Evolutionary conservation across 2,888 invertebrate genomes (phyloP).

Genomic region (Oxyteleia sp.): DNA sequence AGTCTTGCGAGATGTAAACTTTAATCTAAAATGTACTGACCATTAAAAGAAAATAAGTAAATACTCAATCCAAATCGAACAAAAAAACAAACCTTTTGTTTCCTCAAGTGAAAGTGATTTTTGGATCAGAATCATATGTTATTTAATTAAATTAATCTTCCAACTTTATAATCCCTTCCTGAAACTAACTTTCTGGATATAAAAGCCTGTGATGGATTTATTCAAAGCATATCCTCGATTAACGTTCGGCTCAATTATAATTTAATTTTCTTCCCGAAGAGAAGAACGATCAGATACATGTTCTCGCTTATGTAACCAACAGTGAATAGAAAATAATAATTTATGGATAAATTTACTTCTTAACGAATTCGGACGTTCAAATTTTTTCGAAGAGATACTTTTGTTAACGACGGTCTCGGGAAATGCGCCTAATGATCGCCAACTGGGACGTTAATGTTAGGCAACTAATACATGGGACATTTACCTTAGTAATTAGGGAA

Average conservation of each 20-base stretch:
- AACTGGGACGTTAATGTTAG: neutral
- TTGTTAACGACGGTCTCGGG: neutral
- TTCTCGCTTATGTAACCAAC: neutral
- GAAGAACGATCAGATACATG: conserved; percentile 31
- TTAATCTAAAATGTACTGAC: too few relatives aligned
- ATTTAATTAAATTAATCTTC: conserved; percentile 24
- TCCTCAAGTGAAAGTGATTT: conserved; percentile 20
- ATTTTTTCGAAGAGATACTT: neutral
- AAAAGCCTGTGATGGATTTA: conserved; percentile 1
- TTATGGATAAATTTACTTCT: conserved; percentile 13
- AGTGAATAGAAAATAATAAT: conserved; percentile 19
- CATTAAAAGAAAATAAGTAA: too few relatives aligned
- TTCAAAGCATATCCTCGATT: conserved; percentile 25
- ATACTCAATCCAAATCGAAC: too few relatives aligned
- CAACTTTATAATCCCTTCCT: conserved; percentile 13
- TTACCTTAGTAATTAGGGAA: conserved; percentile 34
- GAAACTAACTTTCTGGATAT: conserved; percentile 12
- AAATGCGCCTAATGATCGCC: neutral
- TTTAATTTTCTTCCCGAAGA: conserved; percentile 23
- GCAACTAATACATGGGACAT: conserved; percentile 31
- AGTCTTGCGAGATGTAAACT: too few relatives aligned
- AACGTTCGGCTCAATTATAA: conserved; percentile 31
- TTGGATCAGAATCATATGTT: conserved; percentile 10
- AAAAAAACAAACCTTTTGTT: too few relatives aligned
- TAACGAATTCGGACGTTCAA: neutral